Evolutionary conservation across 1,140 invertebrate species (phyloP), one percentile per base, ranked within the genome.

Genomic region (Heliconius eleuchia): DNA sequence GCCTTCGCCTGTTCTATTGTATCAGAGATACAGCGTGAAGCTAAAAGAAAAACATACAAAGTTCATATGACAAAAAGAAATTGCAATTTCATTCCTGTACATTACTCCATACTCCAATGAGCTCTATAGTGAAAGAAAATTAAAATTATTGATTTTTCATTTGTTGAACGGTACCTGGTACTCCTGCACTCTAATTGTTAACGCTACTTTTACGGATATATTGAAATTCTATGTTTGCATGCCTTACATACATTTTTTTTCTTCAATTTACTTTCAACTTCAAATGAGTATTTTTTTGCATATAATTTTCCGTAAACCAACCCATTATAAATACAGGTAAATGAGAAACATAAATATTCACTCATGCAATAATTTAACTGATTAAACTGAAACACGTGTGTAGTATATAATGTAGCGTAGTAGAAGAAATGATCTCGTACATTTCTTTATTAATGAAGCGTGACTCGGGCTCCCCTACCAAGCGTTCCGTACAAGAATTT

Each of bases 71-170:
- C 16, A 52, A 19, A 5, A 52, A 52, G 5, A 57, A 57, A 57
- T 60, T 60, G 8, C n/a, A 60, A 60, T 60, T n/a, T 60, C 55
- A 23, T 27, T 60, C n/a, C 55, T n/a, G n/a, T 60, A 60, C 8
- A 7, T 55, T 3, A 16, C 27, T 30, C 13, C n/a, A 66, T 30
- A 66, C 60, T 18, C 13, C 60, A n/a, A 30, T 27, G 4, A 16
- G n/a, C 1, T 13, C 11, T 30, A 66, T 66, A 13, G 60, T 66
- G 0, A n/a, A 74, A 55, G 50, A 19, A 52, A 50, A 74, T 74
- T 74, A 74, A 76, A 60, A 19, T 71, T 76, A 71, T 70, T 76
- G 57, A 76, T 77, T 60, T n/a, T 72, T 11, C 66, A 30, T 71
- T 34, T 16, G 13, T 71, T 46, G 19, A 71, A 39, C 42, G 76